Percentiles rank a stretch among this genome's conserved stretches.
These are phyloP conservation scores for Dromaius novaehollandiae DNA, from an alignment of 2,113 vertebrate species.

Conservation along the genomic window DNA sequence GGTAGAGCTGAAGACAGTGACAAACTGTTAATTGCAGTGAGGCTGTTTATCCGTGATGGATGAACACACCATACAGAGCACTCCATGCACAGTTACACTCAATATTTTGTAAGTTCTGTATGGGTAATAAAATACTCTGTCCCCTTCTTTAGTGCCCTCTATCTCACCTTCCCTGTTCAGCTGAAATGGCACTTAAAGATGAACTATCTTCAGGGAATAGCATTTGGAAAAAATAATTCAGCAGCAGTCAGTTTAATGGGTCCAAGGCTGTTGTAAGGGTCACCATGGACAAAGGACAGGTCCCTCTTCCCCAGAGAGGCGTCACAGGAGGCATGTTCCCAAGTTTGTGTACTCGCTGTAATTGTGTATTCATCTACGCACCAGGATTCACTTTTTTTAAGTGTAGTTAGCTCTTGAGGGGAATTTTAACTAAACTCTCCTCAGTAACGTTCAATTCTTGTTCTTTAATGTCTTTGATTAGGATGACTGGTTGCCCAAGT, in stretches of 20 bases:
- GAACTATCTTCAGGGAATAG: background rate
- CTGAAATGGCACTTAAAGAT: background rate
- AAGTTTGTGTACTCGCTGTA: background rate
- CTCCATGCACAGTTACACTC: slow-evolving; percentile 14
- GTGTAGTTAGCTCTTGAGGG: background rate
- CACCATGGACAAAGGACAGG: background rate
- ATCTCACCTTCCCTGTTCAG: slow-evolving; percentile 32
- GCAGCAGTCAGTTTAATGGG: background rate
- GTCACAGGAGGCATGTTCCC: background rate
- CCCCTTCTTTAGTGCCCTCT: background rate
- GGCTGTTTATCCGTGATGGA: slow-evolving; percentile 11
- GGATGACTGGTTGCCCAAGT: background rate
- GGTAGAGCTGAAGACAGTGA: slow-evolving; percentile 25
- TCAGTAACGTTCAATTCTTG: background rate
- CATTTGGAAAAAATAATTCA: background rate
- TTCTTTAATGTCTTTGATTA: background rate
- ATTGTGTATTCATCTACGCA: background rate
- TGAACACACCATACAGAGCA: background rate
- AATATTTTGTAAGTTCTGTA: slow-evolving; percentile 33
- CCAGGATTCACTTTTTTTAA: background rate
- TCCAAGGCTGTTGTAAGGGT: background rate
- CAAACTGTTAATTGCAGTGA: slow-evolving; percentile 31
- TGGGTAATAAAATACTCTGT: slow-evolving; percentile 19
- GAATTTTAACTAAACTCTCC: background rate
- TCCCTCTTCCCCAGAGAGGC: background rate